Percentiles rank a stretch among this genome's conserved stretches.
These are phyloP conservation scores for Sussaba pulchella DNA, from an alignment of 2,888 invertebrate species.

Conservation along the genomic window DNA sequence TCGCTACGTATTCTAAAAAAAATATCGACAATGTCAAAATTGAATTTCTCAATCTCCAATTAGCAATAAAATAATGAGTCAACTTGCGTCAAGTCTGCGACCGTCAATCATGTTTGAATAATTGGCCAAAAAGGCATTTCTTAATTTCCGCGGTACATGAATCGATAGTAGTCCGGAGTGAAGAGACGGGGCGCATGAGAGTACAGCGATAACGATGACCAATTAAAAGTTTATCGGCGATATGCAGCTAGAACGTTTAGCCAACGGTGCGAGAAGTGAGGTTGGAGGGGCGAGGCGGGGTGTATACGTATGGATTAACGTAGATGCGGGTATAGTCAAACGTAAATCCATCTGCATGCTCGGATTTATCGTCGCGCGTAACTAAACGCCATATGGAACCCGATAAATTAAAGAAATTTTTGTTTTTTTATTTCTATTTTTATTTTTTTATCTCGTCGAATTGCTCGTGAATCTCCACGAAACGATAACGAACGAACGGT, in stretches of 20 bases:
- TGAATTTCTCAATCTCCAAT: no score
- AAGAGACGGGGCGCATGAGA: neutral
- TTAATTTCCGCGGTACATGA: conserved; percentile 12
- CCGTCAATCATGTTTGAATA: neutral
- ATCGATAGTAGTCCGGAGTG: neutral
- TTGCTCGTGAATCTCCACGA: neutral
- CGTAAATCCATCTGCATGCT: conserved; percentile 24
- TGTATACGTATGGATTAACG: no score
- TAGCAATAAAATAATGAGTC: no score
- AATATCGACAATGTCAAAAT: no score
- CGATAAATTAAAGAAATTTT: conserved; percentile 48
- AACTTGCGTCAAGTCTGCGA: neutral
- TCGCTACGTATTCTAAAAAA: no score
- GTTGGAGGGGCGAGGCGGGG: no score
- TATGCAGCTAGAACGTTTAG: conserved; percentile 8
- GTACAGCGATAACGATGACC: conserved; percentile 33
- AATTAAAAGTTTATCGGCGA: conserved; percentile 53
- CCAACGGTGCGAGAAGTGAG: neutral
- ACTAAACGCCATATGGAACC: conserved; percentile 46
- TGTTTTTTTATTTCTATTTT: no score
- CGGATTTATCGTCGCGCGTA: conserved; percentile 45
- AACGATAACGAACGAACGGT: conserved; percentile 44
- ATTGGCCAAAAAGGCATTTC: neutral
- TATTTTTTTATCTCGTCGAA: conserved; percentile 24
- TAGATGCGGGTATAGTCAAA: neutral